Evolutionary conservation across 1,140 invertebrate genomes (phyloP).

Genomic region (Drosophila lowei): DNA sequence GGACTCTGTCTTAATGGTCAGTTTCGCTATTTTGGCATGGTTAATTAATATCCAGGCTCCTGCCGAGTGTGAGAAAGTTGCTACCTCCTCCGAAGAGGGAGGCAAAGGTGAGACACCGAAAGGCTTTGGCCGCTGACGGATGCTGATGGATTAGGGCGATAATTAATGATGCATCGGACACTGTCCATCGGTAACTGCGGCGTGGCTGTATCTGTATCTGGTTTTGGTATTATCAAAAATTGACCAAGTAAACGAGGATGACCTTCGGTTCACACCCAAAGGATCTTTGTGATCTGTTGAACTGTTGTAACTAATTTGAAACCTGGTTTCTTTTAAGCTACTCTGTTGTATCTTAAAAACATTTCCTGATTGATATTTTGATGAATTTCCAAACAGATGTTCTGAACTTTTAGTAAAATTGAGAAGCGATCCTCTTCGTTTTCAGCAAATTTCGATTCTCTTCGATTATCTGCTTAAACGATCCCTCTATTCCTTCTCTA

Average conservation of each 20-base stretch:
- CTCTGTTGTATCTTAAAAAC: no score
- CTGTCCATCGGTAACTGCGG: not conserved
- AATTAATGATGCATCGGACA: conserved; percentile 68
- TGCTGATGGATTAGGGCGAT: conserved; percentile 76
- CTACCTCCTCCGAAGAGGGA: conserved; percentile 10
- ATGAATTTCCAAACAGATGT: no score
- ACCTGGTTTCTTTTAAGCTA: no score
- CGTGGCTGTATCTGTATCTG: conserved; percentile 18
- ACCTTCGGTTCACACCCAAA: conserved; percentile 17
- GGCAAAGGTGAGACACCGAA: conserved; percentile 48
- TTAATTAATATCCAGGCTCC: conserved; percentile 71
- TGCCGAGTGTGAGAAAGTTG: conserved; percentile 73
- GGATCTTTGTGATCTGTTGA: not conserved
- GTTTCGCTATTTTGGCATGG: conserved; percentile 80
- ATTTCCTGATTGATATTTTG: no score
- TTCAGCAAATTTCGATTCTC: not conserved
- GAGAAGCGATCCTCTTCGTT: no score
- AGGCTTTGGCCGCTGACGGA: conserved; percentile 65
- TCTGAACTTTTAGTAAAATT: no score
- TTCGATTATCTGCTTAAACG: no score
- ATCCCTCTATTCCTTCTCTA: no score
- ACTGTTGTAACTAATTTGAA: no score
- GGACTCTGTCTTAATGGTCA: conserved; percentile 66
- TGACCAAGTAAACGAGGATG: conserved; percentile 55
- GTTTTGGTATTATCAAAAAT: conserved; percentile 54